Percentiles rank a stretch among this genome's conserved stretches.
These are phyloP conservation scores for Dicrurus megarhynchus DNA, from an alignment of 2,113 vertebrate species.

Conservation along the genomic window DNA sequence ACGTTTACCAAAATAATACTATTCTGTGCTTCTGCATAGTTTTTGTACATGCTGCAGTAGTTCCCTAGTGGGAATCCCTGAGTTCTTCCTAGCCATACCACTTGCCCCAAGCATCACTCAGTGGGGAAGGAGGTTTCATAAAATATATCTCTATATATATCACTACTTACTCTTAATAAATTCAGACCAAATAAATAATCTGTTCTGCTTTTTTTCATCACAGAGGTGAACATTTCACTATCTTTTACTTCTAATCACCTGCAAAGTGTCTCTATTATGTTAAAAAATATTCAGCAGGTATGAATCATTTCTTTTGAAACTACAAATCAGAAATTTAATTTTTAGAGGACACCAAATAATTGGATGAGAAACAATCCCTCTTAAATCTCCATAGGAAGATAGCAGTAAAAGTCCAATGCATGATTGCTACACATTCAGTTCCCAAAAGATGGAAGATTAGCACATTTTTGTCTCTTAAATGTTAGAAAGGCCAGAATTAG, in stretches of 20 bases:
- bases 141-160: background rate
- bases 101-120: accelerated
- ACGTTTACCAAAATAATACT: background rate
- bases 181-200: background rate
- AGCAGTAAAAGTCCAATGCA: background rate
- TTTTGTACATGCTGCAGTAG: background rate
- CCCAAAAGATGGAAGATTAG: background rate
- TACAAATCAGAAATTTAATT: background rate
- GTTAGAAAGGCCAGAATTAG: background rate
- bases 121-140: background rate
- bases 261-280: background rate
- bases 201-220: background rate
- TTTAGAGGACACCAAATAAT: background rate
- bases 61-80: background rate
- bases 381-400: background rate
- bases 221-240: background rate
- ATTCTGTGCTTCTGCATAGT: background rate
- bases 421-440: background rate
- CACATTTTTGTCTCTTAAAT: background rate
- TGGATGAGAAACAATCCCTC: background rate
- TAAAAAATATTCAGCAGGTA: background rate
- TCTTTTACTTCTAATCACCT: background rate
- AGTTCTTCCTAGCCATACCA: background rate
- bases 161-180: background rate
- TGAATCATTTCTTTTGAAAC: background rate